phyloP scores from a whole-genome alignment of 64 coral and sea anemone species.

The Pachyseris speciosa region DNA sequence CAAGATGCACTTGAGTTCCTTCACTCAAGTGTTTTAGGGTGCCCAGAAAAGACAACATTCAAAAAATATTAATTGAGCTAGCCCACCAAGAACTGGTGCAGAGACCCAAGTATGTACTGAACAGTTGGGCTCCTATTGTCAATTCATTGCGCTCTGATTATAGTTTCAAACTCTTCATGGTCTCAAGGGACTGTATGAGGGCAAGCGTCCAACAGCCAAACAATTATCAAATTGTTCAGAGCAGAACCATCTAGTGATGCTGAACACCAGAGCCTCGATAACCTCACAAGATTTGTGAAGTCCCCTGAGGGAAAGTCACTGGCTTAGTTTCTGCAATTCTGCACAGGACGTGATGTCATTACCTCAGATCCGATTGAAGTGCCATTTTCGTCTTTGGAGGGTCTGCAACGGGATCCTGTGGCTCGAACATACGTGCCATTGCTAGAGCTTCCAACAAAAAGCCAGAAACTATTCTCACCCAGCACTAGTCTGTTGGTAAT shows the following conservation, averaged over 20 bases:
- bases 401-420: slow-evolving; percentile 3
- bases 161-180: not conserved
- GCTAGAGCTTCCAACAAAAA: slow-evolving; percentile 1
- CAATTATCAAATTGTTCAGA: slow-evolving; percentile 16
- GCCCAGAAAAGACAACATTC: slow-evolving; percentile 51
- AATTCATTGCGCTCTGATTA: not conserved
- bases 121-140: slow-evolving; percentile 57
- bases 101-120: slow-evolving; percentile 35
- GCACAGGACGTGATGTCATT: slow-evolving; percentile 56
- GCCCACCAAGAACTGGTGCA: slow-evolving; percentile 70
- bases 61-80: slow-evolving; percentile 43
- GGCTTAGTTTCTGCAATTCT: slow-evolving; percentile 30
- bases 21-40: slow-evolving; percentile 43
- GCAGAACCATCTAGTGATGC: not conserved
- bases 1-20: slow-evolving; percentile 44
- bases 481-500: too few relatives aligned
- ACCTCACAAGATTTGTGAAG: slow-evolving; percentile 22
- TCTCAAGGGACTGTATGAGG: slow-evolving; percentile 26
- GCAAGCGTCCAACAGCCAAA: slow-evolving; percentile 3
- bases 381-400: slow-evolving; percentile 39
- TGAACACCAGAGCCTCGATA: not conserved
- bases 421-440: slow-evolving; percentile 56
- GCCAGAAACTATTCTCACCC: not conserved
- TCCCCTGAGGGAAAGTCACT: not conserved
- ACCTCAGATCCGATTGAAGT: slow-evolving; percentile 13